Evolutionary conservation across 2,888 invertebrate species (phyloP).

Genomic region (Leucophenga maculata): DNA sequence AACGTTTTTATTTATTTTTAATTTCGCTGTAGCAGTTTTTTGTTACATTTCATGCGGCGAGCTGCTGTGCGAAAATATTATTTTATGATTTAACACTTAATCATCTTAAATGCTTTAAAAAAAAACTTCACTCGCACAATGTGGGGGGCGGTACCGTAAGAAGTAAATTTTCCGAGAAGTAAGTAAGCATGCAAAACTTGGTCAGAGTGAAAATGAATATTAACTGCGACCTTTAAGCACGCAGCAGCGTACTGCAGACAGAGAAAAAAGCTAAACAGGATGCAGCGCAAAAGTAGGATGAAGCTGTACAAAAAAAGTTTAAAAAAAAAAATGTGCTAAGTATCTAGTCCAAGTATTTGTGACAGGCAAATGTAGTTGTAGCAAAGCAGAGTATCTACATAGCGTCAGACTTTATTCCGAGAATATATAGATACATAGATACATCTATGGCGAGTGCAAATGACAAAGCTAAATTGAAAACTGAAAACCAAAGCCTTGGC

Average conservation of each 20-base stretch:
- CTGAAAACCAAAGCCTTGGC: slow-evolving; percentile 59
- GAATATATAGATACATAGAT: background rate
- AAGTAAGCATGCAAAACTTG: slow-evolving; percentile 13
- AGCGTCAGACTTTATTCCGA: background rate
- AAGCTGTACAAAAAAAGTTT: background rate
- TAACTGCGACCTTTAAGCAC: slow-evolving; percentile 60
- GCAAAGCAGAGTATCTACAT: background rate
- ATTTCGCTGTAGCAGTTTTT: background rate
- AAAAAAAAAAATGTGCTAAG: no score
- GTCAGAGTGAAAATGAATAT: slow-evolving; percentile 57
- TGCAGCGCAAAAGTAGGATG: background rate
- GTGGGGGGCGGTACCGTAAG: background rate
- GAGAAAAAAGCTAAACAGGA: background rate
- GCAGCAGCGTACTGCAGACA: background rate
- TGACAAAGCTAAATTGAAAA: slow-evolving; percentile 50
- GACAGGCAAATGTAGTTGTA: slow-evolving; percentile 29
- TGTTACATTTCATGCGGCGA: background rate
- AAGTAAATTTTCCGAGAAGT: background rate
- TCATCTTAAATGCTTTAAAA: slow-evolving; percentile 19
- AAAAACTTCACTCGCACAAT: background rate
- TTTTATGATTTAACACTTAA: slow-evolving; percentile 10
- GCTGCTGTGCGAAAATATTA: background rate
- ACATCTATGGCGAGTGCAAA: slow-evolving; percentile 11
- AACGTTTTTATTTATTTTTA: slow-evolving; percentile 10
- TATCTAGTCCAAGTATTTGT: slow-evolving; percentile 22